Evolutionary conservation across 2,797 vertebrate genomes (phyloP).

Genomic region (Centroberyx gerrardi): DNA sequence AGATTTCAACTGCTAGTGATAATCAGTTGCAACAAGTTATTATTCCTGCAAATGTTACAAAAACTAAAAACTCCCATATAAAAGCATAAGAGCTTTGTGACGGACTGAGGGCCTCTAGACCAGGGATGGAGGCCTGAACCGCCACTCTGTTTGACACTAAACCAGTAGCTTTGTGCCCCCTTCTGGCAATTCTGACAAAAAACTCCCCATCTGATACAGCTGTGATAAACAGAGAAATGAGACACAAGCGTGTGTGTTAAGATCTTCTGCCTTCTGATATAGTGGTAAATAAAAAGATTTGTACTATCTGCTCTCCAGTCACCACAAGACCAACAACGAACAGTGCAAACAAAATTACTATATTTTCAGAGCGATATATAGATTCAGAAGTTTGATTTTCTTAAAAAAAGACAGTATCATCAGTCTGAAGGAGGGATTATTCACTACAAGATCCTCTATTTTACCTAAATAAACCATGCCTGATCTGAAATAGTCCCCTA

Average conservation of each 20-base stretch:
- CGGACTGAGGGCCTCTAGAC: not conserved
- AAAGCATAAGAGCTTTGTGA: not conserved
- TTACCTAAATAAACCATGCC: no score
- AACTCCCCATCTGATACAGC: constrained; percentile 61
- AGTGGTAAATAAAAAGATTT: not conserved
- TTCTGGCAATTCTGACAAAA: constrained; percentile 84
- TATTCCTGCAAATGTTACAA: not conserved
- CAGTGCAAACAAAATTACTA: not conserved
- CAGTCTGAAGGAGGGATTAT: no score
- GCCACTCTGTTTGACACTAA: constrained; percentile 30
- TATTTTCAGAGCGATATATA: not conserved
- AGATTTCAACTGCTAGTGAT: no score
- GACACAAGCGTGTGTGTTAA: not conserved
- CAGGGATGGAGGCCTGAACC: constrained; percentile 45
- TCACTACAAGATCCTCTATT: no score
- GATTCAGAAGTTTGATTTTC: constrained; percentile 68
- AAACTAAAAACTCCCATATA: not conserved
- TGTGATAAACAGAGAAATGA: constrained; percentile 30
- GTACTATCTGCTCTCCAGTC: constrained; percentile 1
- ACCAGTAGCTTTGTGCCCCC: constrained; percentile 90
- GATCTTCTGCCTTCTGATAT: not conserved
- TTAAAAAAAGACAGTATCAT: no score
- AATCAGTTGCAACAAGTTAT: not conserved
- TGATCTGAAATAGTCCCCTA: no score
- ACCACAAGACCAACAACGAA: constrained; percentile 3